Base-by-base conservation (phyloP, 2,888 invertebrate species). In the Anagyrus pseudococci region DNA sequence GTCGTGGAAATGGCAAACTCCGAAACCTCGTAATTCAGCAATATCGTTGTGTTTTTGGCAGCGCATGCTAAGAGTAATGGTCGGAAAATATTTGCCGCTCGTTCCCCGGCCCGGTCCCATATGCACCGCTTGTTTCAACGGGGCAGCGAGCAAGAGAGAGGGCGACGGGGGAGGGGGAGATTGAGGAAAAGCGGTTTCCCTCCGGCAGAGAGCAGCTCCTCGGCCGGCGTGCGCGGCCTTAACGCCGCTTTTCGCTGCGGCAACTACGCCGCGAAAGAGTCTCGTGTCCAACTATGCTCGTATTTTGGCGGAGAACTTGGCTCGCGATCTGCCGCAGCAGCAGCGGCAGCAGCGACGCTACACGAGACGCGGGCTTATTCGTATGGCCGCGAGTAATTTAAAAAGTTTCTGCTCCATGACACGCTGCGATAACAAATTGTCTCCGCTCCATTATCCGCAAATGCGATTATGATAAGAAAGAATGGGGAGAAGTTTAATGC, bases 381-480 rank as follows among this genome's bases (percentile, higher is more conserved):
- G 69, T 15, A 4, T 10, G 44, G 20, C 25, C 20, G 72, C 77
- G 74, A 77, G 77, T 78, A 78, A 79, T 79, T 79, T 79, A 78
- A 77, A 79, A 79, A 79, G 77, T 79, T 79, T 79, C 76, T 78
- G 78, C 75, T 75, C 75, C 77, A 75, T 76, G 78, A 79, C 78
- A 79, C 77, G 71, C 70, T 70, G 74, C 77, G 79, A 79, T 79
- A 79, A 79, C 79, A 79, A 79, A 78, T 79, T 79, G 79, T 79
- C 75, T 76, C 72, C 74, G 76, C 73, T 76, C 79, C 79, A 79
- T 79, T 79, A 79, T 79, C 79, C 77, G 73, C 76, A 79, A 79
- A 79, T 77, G 78, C 77, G 78, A 79, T 79, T 79, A 79, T 79
- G 79, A 79, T 79, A 79, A 79, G 78, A 78, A 78, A 77, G 77